These are phyloP conservation scores for Chrysomela aeneicollis DNA, from an alignment of 2,888 invertebrate species.

Conservation along the genomic window DNA sequence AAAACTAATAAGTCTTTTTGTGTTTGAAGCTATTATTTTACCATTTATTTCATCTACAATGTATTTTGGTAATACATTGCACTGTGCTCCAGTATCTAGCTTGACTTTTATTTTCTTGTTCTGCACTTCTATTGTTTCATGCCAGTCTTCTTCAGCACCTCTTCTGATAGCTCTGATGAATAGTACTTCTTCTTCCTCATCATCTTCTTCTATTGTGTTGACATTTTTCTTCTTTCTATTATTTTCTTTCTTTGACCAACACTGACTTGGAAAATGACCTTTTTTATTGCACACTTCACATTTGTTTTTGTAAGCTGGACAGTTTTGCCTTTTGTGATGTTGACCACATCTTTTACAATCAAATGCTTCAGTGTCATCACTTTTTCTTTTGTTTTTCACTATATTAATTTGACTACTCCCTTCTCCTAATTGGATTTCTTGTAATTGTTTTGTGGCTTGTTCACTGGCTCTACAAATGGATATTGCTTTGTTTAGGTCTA, in stretches of 20 bases:
- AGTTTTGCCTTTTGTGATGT: not conserved
- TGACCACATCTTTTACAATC: not conserved
- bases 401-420: not conserved
- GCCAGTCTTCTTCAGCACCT: not conserved
- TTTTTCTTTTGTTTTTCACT: not conserved
- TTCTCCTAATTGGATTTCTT: not conserved
- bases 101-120: not conserved
- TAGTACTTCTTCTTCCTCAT: not conserved
- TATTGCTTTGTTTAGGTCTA: conserved; percentile 7
- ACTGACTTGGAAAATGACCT: not conserved
- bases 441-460: conserved; percentile 6
- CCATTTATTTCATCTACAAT: not conserved
- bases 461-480: conserved; percentile 14
- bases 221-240: not conserved
- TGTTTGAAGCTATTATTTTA: not conserved
- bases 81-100: too few relatives aligned
- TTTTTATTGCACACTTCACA: too few relatives aligned
- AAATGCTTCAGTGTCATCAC: too few relatives aligned
- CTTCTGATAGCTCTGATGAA: not conserved
- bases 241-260: not conserved
- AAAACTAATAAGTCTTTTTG: not conserved
- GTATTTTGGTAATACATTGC: not conserved
- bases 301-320: conserved; percentile 4
- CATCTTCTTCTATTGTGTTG: not conserved
- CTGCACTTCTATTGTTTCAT: not conserved